Base-by-base conservation (phyloP, 2,888 invertebrate species). In the Eudemis profundana region DNA sequence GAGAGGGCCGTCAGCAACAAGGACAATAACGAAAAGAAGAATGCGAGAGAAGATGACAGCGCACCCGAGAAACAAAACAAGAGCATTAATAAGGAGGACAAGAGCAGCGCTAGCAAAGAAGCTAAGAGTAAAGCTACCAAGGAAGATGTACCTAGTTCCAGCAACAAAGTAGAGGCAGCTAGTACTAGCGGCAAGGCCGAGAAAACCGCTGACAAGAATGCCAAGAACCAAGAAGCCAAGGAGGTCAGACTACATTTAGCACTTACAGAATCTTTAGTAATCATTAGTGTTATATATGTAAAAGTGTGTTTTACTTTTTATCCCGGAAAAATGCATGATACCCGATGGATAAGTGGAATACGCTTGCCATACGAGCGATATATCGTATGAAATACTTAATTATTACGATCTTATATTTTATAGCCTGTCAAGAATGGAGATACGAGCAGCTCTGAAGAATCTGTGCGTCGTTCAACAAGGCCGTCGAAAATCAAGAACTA, bases 401-500 rank as follows among this genome's bases (percentile, higher is more conserved):
- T n/a, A n/a, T n/a, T n/a, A n/a, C n/a, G n/a, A n/a, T n/a, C 10
- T 8, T 8, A 0, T 38, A 15, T 47, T 17, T 79, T 79, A 36
- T 76, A 90, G 90, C 78, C 51, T 65, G 69, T 86, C 1, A 90
- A 89, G 70, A 90, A 90, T 67, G 89, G 87, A 27, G 87, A 85
- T 0, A 84, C 81, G 66, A 74, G 44, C 42, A 68, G 60, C 23
- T 38, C 76, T 0, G 90, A 90, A 29, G 89, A 89, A 0, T 79
- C 93, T 1, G 79, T 93, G 3, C 87, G 93, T 12, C 84, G 93
- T 0, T 93, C 93, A 0, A 87, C 90, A 21, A 82, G 93, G 19
- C 88, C 89, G 1, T 88, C 87, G 0, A 93, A 93, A 76, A 87
- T 93, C 7, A 93, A 92, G 76, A 92, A 93, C 73, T 94, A 93